A percentile compares a stretch with the other conserved stretches of the same genome.
Conservation (phyloP, 2,888 invertebrate genomes). For the Xylota segnis region DNA sequence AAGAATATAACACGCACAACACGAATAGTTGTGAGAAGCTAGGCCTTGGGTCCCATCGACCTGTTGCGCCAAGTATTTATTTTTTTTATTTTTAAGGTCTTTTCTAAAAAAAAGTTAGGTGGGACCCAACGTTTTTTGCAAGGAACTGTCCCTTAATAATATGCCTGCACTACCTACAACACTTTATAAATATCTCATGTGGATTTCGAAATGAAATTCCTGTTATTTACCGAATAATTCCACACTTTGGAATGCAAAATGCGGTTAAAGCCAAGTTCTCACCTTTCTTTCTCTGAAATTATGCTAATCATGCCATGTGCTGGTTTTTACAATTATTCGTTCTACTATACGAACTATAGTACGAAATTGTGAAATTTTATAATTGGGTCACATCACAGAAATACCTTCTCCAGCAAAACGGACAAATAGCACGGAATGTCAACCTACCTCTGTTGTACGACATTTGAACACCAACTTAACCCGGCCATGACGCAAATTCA, state of each 20-base stretch:
- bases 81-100: no score
- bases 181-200: not conserved
- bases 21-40: no score
- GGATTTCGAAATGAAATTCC: constrained; percentile 21
- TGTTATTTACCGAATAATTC: constrained; percentile 23
- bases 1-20: no score
- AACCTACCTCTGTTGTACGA: constrained; percentile 23
- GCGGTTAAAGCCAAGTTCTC: constrained; percentile 26
- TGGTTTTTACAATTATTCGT: constrained; percentile 6
- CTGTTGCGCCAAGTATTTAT: no score
- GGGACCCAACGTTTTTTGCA: no score
- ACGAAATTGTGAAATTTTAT: not conserved
- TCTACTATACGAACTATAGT: not conserved
- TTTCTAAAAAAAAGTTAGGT: no score
- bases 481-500: not conserved
- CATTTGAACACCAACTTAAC: constrained; percentile 23
- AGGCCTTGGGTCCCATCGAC: no score
- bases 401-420: constrained; percentile 2
- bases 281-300: constrained; percentile 19
- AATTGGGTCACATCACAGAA: constrained; percentile 34
- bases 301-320: constrained; percentile 27
- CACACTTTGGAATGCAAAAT: not conserved
- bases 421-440: constrained; percentile 23
- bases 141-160: no score
- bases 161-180: no score